phyloP scores from a whole-genome alignment of 2,888 invertebrate species.

The Microplitis manilae region DNA sequence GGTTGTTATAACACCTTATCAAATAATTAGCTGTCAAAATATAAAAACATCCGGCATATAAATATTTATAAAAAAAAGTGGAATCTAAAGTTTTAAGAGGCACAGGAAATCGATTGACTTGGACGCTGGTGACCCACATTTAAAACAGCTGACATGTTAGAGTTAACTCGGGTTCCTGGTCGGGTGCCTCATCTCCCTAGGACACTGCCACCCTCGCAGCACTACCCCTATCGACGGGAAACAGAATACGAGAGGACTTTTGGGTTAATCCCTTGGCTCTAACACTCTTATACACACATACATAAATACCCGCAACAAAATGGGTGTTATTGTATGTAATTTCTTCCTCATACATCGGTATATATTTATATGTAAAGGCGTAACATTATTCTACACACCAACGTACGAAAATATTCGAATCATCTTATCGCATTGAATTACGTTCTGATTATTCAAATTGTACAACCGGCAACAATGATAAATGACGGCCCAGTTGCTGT shows the following conservation, averaged over 20 bases:
- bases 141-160: conserved; percentile 63
- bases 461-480: conserved; percentile 26
- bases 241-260: conserved; percentile 22
- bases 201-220: conserved; percentile 29
- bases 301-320: background rate
- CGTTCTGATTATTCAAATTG: conserved; percentile 42
- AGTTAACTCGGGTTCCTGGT: background rate
- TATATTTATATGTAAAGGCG: background rate
- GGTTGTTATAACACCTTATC: background rate
- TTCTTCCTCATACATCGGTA: background rate
- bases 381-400: background rate
- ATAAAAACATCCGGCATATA: background rate
- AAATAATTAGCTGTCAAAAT: background rate
- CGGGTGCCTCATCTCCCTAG: conserved; percentile 17
- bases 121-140: conserved; percentile 61
- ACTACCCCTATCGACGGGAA: conserved; percentile 25
- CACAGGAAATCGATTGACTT: conserved; percentile 35
- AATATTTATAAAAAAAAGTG: background rate
- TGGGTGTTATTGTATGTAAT: background rate
- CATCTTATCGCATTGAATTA: conserved; percentile 40
- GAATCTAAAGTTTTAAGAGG: conserved; percentile 5
- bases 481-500: conserved; percentile 23
- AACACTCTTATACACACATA: conserved; percentile 10
- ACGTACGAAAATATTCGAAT: conserved; percentile 25
- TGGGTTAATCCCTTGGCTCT: conserved; percentile 33